A percentile compares a stretch with the other conserved stretches of the same genome.
phyloP scores from a whole-genome alignment of 1,140 invertebrate species.

The Brevipalpus yothersi region DNA sequence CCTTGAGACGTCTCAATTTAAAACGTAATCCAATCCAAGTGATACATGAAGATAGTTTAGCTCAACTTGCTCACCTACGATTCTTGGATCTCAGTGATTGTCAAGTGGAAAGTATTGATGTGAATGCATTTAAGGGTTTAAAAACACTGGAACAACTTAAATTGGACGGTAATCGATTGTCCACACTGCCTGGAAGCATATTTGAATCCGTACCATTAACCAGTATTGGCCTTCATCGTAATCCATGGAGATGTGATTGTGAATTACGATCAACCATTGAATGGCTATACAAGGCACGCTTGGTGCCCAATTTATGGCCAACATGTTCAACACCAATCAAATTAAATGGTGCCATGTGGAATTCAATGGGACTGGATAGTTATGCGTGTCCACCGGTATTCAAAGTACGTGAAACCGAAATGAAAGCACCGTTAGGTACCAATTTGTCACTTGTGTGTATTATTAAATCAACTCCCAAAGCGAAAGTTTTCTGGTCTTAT shows the following conservation, averaged over 20 bases:
- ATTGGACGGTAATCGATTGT: slow-evolving; percentile 42
- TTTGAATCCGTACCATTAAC: slow-evolving; percentile 40
- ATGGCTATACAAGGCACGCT: slow-evolving; percentile 49
- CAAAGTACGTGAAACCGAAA: slow-evolving; percentile 9
- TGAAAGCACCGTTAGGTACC: slow-evolving; percentile 29
- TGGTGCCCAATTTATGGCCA: slow-evolving; percentile 40
- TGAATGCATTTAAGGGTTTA: slow-evolving; percentile 40
- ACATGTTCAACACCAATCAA: slow-evolving; percentile 34
- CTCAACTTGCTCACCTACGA: slow-evolving; percentile 32
- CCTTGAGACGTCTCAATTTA: slow-evolving; percentile 42
- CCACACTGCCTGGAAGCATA: slow-evolving; percentile 18
- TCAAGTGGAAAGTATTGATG: slow-evolving; percentile 41
- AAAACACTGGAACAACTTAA: slow-evolving; percentile 44
- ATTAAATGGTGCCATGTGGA: slow-evolving; percentile 36
- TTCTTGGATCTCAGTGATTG: slow-evolving; percentile 49
- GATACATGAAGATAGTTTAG: slow-evolving; percentile 39
- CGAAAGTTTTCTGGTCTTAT: slow-evolving; percentile 11
- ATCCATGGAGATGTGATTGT: slow-evolving; percentile 60
- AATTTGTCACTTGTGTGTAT: slow-evolving; percentile 45
- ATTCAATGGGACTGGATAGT: slow-evolving; percentile 43
- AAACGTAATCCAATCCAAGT: slow-evolving; percentile 41
- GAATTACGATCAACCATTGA: slow-evolving; percentile 37
- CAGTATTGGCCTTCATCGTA: slow-evolving; percentile 41
- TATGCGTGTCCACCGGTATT: slow-evolving; percentile 42
- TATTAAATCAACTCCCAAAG: slow-evolving; percentile 29